These are phyloP conservation scores for Sorex fumeus DNA, from an alignment of 2,113 vertebrate species.

Conservation along the genomic window DNA sequence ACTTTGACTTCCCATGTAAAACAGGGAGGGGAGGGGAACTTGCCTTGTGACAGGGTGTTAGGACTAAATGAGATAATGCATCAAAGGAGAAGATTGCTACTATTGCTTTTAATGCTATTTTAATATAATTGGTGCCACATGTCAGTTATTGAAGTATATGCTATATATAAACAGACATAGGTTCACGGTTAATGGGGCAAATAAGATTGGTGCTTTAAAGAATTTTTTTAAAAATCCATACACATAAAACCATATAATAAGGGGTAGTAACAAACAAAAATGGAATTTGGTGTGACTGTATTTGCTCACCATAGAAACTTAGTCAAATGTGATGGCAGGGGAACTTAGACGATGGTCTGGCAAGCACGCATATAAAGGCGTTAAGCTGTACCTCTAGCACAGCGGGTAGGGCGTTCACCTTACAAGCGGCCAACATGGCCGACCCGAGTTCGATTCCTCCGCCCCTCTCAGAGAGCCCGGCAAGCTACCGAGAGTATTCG, in stretches of 20 bases:
- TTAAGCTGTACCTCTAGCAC: too few relatives aligned
- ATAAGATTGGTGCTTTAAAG: constrained; percentile 12
- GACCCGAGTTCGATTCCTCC: too few relatives aligned
- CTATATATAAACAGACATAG: background rate
- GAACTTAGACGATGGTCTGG: too few relatives aligned
- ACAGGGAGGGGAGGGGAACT: background rate
- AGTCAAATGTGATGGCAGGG: too few relatives aligned
- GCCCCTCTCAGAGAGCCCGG: too few relatives aligned
- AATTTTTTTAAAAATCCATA: background rate
- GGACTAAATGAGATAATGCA: constrained; percentile 1
- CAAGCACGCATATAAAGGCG: too few relatives aligned
- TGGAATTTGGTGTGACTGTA: background rate
- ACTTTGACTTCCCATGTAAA: background rate
- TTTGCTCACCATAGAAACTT: background rate
- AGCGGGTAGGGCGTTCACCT: too few relatives aligned
- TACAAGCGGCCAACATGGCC: too few relatives aligned
- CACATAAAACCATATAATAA: background rate
- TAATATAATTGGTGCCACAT: background rate
- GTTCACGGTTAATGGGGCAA: constrained; percentile 4
- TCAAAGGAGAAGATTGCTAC: constrained; percentile 1
- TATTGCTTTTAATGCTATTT: constrained; percentile 1
- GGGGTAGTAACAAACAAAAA: background rate
- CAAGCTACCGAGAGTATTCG: too few relatives aligned
- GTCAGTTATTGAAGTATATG: background rate
- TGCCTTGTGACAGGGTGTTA: background rate